Evolutionary conservation across 30 jellyfish, hydroid and myxozoan species (phyloP).

Genomic region (Chironex yamaguchii): DNA sequence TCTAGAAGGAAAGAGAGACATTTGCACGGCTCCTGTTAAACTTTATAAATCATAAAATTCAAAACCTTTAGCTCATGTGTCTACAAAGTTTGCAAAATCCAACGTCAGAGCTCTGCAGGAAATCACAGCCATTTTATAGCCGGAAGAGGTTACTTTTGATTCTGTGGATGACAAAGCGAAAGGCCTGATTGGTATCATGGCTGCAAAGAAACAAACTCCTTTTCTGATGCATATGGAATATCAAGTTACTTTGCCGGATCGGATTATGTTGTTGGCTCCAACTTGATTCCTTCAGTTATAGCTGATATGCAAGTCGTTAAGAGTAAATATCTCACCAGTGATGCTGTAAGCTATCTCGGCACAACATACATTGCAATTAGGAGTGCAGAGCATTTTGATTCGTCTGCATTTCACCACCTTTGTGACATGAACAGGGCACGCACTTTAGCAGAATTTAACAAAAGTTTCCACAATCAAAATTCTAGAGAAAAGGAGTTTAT

Average conservation of each 20-base stretch:
- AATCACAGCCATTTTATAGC: constrained; percentile 38
- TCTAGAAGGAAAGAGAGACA: constrained; percentile 71
- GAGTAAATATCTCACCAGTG: constrained; percentile 64
- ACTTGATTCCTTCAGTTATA: constrained; percentile 41
- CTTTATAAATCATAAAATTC: constrained; percentile 57
- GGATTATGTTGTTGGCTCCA: constrained; percentile 64
- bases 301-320: constrained; percentile 55
- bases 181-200: constrained; percentile 73
- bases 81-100: constrained; percentile 59
- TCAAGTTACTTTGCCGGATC: constrained; percentile 62
- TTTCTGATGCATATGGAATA: constrained; percentile 67
- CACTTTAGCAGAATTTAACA: constrained; percentile 32
- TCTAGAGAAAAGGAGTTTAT: constrained; percentile 29
- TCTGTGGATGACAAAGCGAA: constrained; percentile 71
- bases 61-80: constrained; percentile 64
- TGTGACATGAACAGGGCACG: constrained; percentile 74
- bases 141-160: constrained; percentile 35
- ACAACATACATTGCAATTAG: constrained; percentile 47
- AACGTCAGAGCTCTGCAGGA: constrained; percentile 19
- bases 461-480: constrained; percentile 42
- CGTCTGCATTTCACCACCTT: constrained; percentile 56
- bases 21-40: constrained; percentile 71
- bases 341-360: constrained; percentile 56
- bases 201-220: constrained; percentile 69
- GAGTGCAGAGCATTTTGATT: constrained; percentile 57